Evolutionary conservation across 2,797 vertebrate species (phyloP).

Genomic region (Phataginus tricuspis): DNA sequence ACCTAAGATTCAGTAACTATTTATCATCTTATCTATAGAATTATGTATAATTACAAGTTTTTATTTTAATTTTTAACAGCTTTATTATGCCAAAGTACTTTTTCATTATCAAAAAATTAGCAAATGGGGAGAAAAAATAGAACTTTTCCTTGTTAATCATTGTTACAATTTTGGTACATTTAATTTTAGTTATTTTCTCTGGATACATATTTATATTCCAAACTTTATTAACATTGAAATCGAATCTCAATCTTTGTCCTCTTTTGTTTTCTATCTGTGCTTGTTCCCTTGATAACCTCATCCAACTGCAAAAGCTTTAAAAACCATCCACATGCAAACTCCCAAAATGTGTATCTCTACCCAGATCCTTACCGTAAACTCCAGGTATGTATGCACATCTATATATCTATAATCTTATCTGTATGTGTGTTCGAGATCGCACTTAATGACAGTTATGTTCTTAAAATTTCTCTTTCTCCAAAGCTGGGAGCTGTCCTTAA

Average conservation of each 20-base stretch:
- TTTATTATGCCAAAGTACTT: not conserved
- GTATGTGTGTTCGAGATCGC: not conserved
- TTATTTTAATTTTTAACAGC: not conserved
- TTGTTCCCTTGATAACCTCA: not conserved
- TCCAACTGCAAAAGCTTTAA: not conserved
- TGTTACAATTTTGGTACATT: not conserved
- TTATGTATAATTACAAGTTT: not conserved
- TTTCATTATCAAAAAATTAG: not conserved
- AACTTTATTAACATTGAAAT: not conserved
- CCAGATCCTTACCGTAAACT: not conserved
- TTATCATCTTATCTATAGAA: not conserved
- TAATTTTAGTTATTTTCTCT: not conserved
- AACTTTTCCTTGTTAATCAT: not conserved
- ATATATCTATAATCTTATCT: not conserved
- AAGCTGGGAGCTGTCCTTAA: not conserved
- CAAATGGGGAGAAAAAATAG: slow-evolving; percentile 2
- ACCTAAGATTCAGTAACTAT: not conserved
- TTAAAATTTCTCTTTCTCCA: not conserved
- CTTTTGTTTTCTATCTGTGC: not conserved
- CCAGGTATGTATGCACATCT: not conserved
- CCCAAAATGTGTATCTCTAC: not conserved
- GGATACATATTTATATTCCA: not conserved
- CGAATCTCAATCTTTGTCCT: not conserved
- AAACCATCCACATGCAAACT: not conserved
- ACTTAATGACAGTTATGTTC: not conserved